Evolutionary conservation across 1,140 invertebrate species (phyloP), one percentile per base, ranked within the genome.

Genomic region (Panagrolaimus sp.): DNA sequence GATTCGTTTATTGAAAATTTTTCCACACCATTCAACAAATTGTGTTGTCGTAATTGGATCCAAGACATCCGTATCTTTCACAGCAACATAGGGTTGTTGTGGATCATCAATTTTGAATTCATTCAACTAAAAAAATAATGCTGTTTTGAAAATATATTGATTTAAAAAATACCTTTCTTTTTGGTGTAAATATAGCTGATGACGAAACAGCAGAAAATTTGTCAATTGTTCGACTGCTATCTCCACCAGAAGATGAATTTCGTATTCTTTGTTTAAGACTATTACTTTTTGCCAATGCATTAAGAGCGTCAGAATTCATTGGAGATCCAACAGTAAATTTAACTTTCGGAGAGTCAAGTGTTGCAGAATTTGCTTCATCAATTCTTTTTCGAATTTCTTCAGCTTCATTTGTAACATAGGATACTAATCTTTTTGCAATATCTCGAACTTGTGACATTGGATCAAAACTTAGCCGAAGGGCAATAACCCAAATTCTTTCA

Each of bases 1-100:
- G 45, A 82, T 80, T 17, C 81, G 81, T 67, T 79, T 65, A 28
- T 73, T 72, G 65, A 82, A 82, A 8, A 75, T 69, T 43, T 79
- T 82, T 14, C 77, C 68, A 70, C 81, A 82, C 81, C 80, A 83
- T 38, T 75, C 75, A n/a, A 83, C 79, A 68, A 82, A 82, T 8
- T 82, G 46, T n/a, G 80, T 83, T 1, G 24, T 65, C 1, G 83
- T 73, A 32, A 83, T 17, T 17, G 47, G 73, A 45, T 80, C 67
- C 6, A 70, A 48, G 1, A 67, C 43, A 21, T 21, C 21, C 1
- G 52, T 28, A 58, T 21, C 28, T n/a, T 21, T 38, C 0, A 32
- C 43, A 1, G 9, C 32, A 38, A 38, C 7, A 38, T 38, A 38
- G 2, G 32, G 32, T 7, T 38, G 32, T 38, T 38, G 32, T 38